These are phyloP conservation scores for Hyphantria cunea DNA, from an alignment of 1,140 invertebrate species.

Conservation along the genomic window DNA sequence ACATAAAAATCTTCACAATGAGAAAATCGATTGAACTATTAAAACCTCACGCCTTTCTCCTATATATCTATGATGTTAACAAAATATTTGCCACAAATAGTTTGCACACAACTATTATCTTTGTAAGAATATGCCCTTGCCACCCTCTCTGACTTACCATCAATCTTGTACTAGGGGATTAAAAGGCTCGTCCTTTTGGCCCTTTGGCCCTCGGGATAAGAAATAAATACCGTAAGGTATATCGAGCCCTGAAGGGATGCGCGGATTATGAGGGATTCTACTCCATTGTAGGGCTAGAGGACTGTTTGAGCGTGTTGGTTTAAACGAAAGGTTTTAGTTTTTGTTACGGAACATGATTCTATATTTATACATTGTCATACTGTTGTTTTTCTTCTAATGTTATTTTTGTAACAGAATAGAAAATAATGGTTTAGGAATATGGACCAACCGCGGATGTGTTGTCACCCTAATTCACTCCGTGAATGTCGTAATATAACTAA, in stretches of 20 bases:
- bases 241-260: conserved; percentile 8
- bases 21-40: too few relatives aligned
- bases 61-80: not conserved
- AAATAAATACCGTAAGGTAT: conserved; percentile 20
- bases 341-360: too few relatives aligned
- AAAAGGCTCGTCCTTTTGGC: conserved; percentile 20
- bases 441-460: too few relatives aligned
- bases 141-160: conserved; percentile 22
- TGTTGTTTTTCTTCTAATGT: too few relatives aligned
- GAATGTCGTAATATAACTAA: too few relatives aligned
- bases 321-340: too few relatives aligned
- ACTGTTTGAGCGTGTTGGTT: not conserved
- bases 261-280: conserved; percentile 21
- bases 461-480: too few relatives aligned
- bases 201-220: conserved; percentile 15
- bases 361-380: too few relatives aligned
- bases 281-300: conserved; percentile 6
- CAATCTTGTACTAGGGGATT: conserved; percentile 28
- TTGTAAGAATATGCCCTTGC: not conserved
- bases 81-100: not conserved
- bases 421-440: too few relatives aligned
- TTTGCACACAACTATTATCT: not conserved
- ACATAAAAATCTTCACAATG: too few relatives aligned
- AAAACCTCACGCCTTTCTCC: too few relatives aligned
- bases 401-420: too few relatives aligned